These are phyloP conservation scores for Caenorhabditis angaria DNA, from an alignment of 2,888 invertebrate species.

Conservation along the genomic window DNA sequence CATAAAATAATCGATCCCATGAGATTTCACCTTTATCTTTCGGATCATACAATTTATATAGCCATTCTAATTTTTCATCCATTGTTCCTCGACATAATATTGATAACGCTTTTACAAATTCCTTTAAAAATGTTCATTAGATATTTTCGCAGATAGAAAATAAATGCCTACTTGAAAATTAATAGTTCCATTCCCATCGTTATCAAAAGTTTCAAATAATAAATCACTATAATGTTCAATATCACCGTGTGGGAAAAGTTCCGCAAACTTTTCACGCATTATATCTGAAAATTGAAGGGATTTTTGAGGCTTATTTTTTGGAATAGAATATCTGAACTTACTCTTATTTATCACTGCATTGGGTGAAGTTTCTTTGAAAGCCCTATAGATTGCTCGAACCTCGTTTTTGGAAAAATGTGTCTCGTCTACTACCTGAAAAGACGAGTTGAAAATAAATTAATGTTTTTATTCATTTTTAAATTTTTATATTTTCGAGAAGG, in stretches of 20 bases:
- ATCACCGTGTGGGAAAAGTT: slow-evolving; percentile 67
- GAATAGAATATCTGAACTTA: slow-evolving; percentile 11
- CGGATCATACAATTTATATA: slow-evolving; percentile 68
- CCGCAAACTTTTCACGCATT: slow-evolving; percentile 63
- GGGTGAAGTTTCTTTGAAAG: slow-evolving; percentile 67
- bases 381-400: slow-evolving; percentile 64
- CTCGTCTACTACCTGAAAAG: slow-evolving; percentile 61
- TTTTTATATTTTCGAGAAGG: neutral
- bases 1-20: slow-evolving; percentile 65
- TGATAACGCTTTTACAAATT: slow-evolving; percentile 65
- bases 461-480: neutral
- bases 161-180: slow-evolving; percentile 58
- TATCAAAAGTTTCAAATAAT: slow-evolving; percentile 67
- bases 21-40: slow-evolving; percentile 60
- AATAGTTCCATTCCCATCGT: slow-evolving; percentile 65
- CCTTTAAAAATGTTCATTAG: slow-evolving; percentile 39
- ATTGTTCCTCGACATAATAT: slow-evolving; percentile 63
- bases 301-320: neutral
- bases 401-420: slow-evolving; percentile 68
- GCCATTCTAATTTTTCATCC: slow-evolving; percentile 67
- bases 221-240: slow-evolving; percentile 67
- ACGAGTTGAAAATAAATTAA: neutral
- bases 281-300: slow-evolving; percentile 60
- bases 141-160: too few relatives aligned
- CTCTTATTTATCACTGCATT: slow-evolving; percentile 66